phyloP scores from a whole-genome alignment of 2,113 vertebrate genomes.

The Pachypanchax playfairii region DNA sequence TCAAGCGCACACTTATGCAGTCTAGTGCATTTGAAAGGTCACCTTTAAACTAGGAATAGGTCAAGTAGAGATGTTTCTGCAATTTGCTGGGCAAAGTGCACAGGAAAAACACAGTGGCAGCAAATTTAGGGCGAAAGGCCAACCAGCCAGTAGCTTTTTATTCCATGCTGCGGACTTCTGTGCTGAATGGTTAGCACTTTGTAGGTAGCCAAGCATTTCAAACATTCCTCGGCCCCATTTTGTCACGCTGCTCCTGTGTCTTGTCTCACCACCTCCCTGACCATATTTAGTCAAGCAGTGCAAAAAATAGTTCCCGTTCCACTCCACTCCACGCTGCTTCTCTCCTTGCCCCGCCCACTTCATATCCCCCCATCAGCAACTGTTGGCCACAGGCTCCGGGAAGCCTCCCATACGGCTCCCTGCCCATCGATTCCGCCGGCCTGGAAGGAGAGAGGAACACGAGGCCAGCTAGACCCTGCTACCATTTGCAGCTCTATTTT shows the following conservation, averaged over 20 bases:
- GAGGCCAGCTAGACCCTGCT: conserved; percentile 71
- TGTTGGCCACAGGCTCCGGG: conserved; percentile 85
- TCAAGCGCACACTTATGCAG: background rate
- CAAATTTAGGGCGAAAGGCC: conserved; percentile 57
- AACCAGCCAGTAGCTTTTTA: conserved; percentile 70
- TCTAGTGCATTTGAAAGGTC: conserved; percentile 68
- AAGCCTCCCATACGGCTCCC: conserved; percentile 86
- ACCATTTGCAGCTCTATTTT: conserved; percentile 87
- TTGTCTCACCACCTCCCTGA: conserved; percentile 93
- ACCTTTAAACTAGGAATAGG: conserved; percentile 68
- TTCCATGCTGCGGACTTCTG: conserved; percentile 71
- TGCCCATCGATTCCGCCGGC: conserved; percentile 91
- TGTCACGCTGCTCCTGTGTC: conserved; percentile 88
- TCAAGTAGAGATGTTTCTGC: conserved; percentile 57
- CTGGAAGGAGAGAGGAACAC: conserved; percentile 62
- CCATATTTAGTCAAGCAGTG: conserved; percentile 99
- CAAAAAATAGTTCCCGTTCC: conserved; percentile 93
- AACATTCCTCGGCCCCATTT: conserved; percentile 86
- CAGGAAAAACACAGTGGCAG: conserved; percentile 62
- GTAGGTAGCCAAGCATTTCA: conserved; percentile 91
- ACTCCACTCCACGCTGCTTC: conserved; percentile 60
- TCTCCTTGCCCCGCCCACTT: conserved; percentile 45
- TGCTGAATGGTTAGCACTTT: conserved; percentile 87
- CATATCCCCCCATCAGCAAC: conserved; percentile 72
- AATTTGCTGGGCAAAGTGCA: conserved; percentile 48